Percentiles rank a stretch among this genome's conserved stretches.
Evolutionary conservation across 2,797 vertebrate genomes (phyloP).

Genomic region (Macropodus opercularis): DNA sequence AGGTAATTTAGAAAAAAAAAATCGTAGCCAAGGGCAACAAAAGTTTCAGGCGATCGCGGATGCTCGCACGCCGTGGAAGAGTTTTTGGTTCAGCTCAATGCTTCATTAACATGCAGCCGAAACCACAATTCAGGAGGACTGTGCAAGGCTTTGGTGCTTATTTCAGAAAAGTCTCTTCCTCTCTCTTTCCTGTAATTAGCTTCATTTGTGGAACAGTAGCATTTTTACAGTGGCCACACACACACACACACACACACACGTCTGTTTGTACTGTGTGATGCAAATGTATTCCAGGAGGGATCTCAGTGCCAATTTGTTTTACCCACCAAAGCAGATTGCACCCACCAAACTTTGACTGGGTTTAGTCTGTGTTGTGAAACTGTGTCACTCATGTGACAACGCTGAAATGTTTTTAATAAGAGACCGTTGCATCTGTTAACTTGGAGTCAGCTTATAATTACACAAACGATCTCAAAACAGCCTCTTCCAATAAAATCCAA

Average conservation of each 20-base stretch:
- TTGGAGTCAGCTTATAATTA: constrained; percentile 7
- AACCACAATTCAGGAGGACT: constrained; percentile 12
- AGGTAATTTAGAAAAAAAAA: constrained; percentile 8
- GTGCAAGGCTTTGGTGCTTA: constrained; percentile 5
- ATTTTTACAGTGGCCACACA: constrained; percentile 22
- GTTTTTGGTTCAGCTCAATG: constrained; percentile 8
- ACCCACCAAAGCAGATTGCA: constrained; percentile 30
- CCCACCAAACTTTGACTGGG: constrained; percentile 36
- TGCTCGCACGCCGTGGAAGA: constrained; percentile 14
- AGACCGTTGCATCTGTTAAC: constrained; percentile 29
- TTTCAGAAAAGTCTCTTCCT: constrained; percentile 24
- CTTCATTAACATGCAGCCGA: constrained; percentile 24
- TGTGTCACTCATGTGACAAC: constrained; percentile 29
- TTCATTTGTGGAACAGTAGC: constrained; percentile 43
- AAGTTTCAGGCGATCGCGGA: constrained; percentile 30
- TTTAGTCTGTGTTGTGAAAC: constrained; percentile 27
- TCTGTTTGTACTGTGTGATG: constrained; percentile 43
- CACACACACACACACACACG: not conserved
- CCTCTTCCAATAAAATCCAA: not conserved
- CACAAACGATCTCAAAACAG: constrained; percentile 14
- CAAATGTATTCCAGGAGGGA: constrained; percentile 52
- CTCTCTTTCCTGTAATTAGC: constrained; percentile 48
- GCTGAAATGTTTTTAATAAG: constrained; percentile 19
- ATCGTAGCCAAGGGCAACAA: constrained; percentile 29
- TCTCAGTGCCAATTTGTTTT: constrained; percentile 44